A percentile compares a stretch with the other conserved stretches of the same genome.
phyloP scores from a whole-genome alignment of 2,888 invertebrate species.

The Gymnosoma rotundatum region DNA sequence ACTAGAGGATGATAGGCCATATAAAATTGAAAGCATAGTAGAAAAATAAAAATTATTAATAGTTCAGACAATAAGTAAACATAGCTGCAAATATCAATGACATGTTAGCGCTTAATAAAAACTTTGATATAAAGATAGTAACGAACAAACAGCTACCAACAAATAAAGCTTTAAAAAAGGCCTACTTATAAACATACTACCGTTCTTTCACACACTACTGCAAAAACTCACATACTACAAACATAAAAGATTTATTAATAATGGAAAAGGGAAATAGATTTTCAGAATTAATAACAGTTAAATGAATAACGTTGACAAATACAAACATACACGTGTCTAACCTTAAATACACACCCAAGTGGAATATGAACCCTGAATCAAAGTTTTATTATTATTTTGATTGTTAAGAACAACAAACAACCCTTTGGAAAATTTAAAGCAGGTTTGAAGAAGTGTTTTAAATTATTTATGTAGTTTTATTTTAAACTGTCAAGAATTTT shows the following conservation, averaged over 20 bases:
- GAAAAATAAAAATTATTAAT: background rate
- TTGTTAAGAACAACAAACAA: too few species aligned
- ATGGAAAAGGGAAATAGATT: slow-evolving; percentile 59
- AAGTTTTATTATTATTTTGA: too few species aligned
- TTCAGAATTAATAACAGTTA: slow-evolving; percentile 60
- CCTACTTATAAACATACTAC: too few species aligned
- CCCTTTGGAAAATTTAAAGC: too few species aligned
- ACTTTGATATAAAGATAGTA: slow-evolving; percentile 24
- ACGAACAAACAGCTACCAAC: slow-evolving; percentile 21
- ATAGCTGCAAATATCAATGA: slow-evolving; percentile 17
- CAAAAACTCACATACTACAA: background rate
- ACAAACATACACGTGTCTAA: slow-evolving; percentile 5
- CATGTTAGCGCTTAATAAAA: background rate
- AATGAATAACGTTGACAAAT: slow-evolving; percentile 12
- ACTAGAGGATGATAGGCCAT: background rate
- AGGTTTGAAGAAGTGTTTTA: too few species aligned
- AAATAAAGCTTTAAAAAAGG: too few species aligned
- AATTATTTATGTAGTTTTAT: too few species aligned
- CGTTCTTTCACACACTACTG: background rate
- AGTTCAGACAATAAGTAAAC: slow-evolving; percentile 18
- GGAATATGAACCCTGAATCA: background rate
- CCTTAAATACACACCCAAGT: background rate
- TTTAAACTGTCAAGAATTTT: too few species aligned
- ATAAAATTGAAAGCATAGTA: background rate
- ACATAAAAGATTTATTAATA: slow-evolving; percentile 51